Conservation (phyloP, 2,797 vertebrate species). For the Acipenser ruthenus region DNA sequence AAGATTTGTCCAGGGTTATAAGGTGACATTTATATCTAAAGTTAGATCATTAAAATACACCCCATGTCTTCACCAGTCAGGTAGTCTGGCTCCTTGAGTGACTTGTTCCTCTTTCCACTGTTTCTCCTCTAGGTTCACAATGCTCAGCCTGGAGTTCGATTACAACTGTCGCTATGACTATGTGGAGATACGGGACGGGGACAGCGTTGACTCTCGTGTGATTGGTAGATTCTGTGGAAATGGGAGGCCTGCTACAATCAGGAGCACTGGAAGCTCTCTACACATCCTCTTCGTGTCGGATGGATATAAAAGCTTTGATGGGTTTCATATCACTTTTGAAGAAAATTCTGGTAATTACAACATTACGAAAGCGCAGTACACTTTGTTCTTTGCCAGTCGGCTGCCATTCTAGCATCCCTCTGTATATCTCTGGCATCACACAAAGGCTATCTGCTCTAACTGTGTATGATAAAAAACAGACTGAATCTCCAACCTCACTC, state of each 20-base stretch:
- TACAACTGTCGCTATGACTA: conserved; percentile 75
- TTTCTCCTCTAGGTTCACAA: conserved; percentile 64
- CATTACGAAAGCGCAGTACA: too few species aligned
- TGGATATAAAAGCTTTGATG: conserved; percentile 94
- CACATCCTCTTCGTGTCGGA: conserved; percentile 91
- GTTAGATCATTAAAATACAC: too few species aligned
- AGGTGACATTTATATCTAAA: too few species aligned
- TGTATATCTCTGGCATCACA: too few species aligned
- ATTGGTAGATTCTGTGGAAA: conserved; percentile 90
- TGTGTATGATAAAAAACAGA: too few species aligned
- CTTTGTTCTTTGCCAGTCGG: too few species aligned
- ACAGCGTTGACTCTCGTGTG: conserved; percentile 70
- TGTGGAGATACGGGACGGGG: conserved; percentile 84
- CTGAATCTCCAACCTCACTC: too few species aligned
- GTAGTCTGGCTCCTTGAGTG: neutral
- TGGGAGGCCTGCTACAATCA: conserved; percentile 70
- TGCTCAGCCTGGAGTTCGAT: conserved; percentile 69
- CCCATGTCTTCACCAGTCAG: too few species aligned
- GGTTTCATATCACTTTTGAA: conserved; percentile 87
- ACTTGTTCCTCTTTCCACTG: conserved; percentile 6
- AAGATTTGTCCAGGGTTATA: too few species aligned
- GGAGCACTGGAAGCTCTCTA: conserved; percentile 75
- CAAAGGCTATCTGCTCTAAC: too few species aligned
- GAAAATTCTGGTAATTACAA: conserved; percentile 77
- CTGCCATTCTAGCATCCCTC: too few species aligned